phyloP scores from a whole-genome alignment of 2,888 invertebrate genomes.

The Tortrix viridana region DNA sequence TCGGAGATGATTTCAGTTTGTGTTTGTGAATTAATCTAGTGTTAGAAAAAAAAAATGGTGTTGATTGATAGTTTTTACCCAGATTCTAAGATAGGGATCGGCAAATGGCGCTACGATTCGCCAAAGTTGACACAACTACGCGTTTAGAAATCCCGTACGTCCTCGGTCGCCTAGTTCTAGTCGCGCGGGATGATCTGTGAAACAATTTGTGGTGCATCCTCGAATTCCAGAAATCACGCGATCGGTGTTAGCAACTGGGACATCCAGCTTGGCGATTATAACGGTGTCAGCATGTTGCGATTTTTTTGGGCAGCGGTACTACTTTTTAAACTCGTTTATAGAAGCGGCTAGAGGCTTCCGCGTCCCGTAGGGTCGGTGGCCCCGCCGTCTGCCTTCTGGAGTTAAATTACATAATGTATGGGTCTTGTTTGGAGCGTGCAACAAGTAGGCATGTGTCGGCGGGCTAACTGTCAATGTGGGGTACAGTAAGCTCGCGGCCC shows the following conservation, averaged over 20 bases:
- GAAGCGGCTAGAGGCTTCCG: conserved; percentile 83
- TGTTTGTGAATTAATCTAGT: conserved; percentile 74
- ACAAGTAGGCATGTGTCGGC: conserved; percentile 84
- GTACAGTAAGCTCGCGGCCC: conserved; percentile 84
- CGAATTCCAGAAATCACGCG: conserved; percentile 71
- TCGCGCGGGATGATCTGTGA: conserved; percentile 75
- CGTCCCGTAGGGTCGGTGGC: conserved; percentile 84
- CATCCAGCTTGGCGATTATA: conserved; percentile 85
- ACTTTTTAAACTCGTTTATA: conserved; percentile 85
- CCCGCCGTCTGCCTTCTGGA: conserved; percentile 79
- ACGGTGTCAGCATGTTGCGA: conserved; percentile 85
- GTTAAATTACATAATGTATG: conserved; percentile 84
- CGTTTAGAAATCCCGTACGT: conserved; percentile 79
- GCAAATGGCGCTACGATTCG: conserved; percentile 85
- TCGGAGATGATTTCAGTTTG: conserved; percentile 65
- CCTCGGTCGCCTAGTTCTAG: conserved; percentile 69
- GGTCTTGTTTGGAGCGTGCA: conserved; percentile 80
- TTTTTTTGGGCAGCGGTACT: conserved; percentile 85
- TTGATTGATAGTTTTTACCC: conserved; percentile 73
- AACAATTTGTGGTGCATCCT: conserved; percentile 76
- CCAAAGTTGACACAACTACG: conserved; percentile 84
- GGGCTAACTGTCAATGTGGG: conserved; percentile 84
- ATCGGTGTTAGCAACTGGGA: conserved; percentile 80
- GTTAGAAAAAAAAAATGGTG: conserved; percentile 71
- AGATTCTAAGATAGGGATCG: conserved; percentile 79